Evolutionary conservation across 2,113 vertebrate species (phyloP).

Genomic region (Speoplatyrhinus poulsoni): DNA sequence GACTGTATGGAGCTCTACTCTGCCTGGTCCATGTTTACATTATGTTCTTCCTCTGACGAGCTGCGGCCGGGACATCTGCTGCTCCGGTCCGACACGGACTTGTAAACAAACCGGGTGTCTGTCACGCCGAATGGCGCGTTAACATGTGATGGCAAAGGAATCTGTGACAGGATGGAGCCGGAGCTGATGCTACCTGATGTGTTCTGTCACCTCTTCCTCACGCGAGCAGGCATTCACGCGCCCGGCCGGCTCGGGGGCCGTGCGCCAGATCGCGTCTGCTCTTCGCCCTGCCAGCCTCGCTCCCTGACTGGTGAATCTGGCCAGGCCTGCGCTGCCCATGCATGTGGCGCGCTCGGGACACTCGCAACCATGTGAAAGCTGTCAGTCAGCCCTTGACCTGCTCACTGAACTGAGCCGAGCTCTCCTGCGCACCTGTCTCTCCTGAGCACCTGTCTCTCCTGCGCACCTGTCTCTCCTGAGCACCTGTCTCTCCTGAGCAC

Average conservation of each 20-base stretch:
- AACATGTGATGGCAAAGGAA: slow-evolving; percentile 57
- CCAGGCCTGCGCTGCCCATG: slow-evolving; percentile 77
- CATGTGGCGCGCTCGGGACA: slow-evolving; percentile 79
- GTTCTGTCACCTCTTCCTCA: slow-evolving; percentile 83
- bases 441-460: no score
- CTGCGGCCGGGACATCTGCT: slow-evolving; percentile 20
- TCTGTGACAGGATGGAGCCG: slow-evolving; percentile 76
- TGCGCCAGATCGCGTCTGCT: slow-evolving; percentile 79
- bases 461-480: slow-evolving; percentile 13
- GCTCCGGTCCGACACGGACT: slow-evolving; percentile 14
- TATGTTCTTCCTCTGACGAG: slow-evolving; percentile 3
- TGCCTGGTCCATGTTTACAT: slow-evolving; percentile 21
- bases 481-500: not conserved
- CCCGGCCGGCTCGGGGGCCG: slow-evolving; percentile 77
- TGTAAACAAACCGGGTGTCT: slow-evolving; percentile 25
- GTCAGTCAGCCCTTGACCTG: slow-evolving; percentile 73
- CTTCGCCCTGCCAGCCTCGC: slow-evolving; percentile 74
- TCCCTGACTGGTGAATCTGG: slow-evolving; percentile 83
- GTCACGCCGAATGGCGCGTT: slow-evolving; percentile 73
- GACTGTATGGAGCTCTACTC: not conserved
- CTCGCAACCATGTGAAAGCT: slow-evolving; percentile 73
- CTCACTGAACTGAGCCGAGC: slow-evolving; percentile 55
- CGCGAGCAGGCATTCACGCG: slow-evolving; percentile 71
- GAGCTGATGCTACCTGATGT: slow-evolving; percentile 81
- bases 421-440: not conserved